Percentiles rank a stretch among this genome's conserved stretches.
Conservation (phyloP, 1,140 invertebrate species). For the Drosophila miranda region DNA sequence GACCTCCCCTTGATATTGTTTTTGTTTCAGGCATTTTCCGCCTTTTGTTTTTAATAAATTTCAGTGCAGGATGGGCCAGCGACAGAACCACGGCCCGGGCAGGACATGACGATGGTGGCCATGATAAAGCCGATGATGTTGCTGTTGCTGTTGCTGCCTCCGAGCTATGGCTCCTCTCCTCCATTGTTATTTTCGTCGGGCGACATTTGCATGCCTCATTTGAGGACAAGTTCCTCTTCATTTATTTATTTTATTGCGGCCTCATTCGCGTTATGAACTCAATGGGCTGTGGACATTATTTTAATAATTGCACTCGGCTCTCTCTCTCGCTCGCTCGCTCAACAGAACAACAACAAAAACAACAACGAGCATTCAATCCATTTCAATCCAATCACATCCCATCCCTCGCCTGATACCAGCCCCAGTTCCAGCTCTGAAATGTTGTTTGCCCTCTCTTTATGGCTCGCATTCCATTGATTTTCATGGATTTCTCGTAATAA, state of each 20-base stretch:
- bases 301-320: slow-evolving; percentile 69
- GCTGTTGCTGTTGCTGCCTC: too few relatives aligned
- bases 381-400: too few relatives aligned
- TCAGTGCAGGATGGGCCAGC: slow-evolving; percentile 36
- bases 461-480: slow-evolving; percentile 81
- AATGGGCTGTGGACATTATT: slow-evolving; percentile 81
- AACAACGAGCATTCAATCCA: slow-evolving; percentile 7
- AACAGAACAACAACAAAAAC: slow-evolving; percentile 12
- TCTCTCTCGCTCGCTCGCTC: too few relatives aligned
- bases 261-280: slow-evolving; percentile 82
- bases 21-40: slow-evolving; percentile 25
- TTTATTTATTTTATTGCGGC: slow-evolving; percentile 82
- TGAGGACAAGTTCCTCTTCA: slow-evolving; percentile 78
- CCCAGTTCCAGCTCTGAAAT: background rate
- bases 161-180: too few relatives aligned
- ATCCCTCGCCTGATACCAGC: background rate
- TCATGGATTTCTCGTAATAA: slow-evolving; percentile 73
- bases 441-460: slow-evolving; percentile 56
- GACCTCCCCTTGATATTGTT: slow-evolving; percentile 19
- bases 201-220: slow-evolving; percentile 78
- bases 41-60: slow-evolving; percentile 63
- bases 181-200: slow-evolving; percentile 37
- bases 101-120: slow-evolving; percentile 27
- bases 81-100: background rate
- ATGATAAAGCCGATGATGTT: slow-evolving; percentile 31